These are phyloP conservation scores for Barbus barbus DNA, from an alignment of 2,113 vertebrate species.

Conservation along the genomic window DNA sequence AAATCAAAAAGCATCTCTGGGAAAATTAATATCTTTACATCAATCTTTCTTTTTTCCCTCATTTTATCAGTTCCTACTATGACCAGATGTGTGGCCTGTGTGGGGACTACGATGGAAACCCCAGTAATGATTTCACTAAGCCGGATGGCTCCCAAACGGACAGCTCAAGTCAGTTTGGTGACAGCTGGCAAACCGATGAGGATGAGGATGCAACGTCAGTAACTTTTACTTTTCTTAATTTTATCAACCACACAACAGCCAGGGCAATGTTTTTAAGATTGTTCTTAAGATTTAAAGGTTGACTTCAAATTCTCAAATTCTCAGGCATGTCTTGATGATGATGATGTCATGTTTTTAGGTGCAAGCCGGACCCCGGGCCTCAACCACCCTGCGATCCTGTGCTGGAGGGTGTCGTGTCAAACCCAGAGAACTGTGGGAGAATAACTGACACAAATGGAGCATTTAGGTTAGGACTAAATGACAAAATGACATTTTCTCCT, in stretches of 20 bases:
- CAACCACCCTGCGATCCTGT: slow-evolving; percentile 71
- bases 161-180: slow-evolving; percentile 72
- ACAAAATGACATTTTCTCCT: not conserved
- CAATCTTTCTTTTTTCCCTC: not conserved
- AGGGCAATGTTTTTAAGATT: not conserved
- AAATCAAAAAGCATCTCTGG: not conserved
- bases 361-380: slow-evolving; percentile 60
- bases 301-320: too few species aligned
- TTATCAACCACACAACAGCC: too few species aligned
- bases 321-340: too few species aligned
- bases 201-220: slow-evolving; percentile 76
- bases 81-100: slow-evolving; percentile 82
- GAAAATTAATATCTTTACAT: not conserved
- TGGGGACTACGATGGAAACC: slow-evolving; percentile 77
- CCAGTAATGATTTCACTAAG: slow-evolving; percentile 75
- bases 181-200: slow-evolving; percentile 77
- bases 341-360: slow-evolving; percentile 63
- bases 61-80: slow-evolving; percentile 68
- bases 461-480: slow-evolving; percentile 74
- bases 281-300: too few species aligned
- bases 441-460: slow-evolving; percentile 67
- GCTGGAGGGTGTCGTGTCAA: slow-evolving; percentile 68
- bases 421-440: slow-evolving; percentile 76
- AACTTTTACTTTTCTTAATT: not conserved
- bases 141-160: slow-evolving; percentile 64